Percentiles rank a stretch among this genome's conserved stretches.
phyloP scores from a whole-genome alignment of 2,113 vertebrate species.

The Gnathonemus longibarbis region DNA sequence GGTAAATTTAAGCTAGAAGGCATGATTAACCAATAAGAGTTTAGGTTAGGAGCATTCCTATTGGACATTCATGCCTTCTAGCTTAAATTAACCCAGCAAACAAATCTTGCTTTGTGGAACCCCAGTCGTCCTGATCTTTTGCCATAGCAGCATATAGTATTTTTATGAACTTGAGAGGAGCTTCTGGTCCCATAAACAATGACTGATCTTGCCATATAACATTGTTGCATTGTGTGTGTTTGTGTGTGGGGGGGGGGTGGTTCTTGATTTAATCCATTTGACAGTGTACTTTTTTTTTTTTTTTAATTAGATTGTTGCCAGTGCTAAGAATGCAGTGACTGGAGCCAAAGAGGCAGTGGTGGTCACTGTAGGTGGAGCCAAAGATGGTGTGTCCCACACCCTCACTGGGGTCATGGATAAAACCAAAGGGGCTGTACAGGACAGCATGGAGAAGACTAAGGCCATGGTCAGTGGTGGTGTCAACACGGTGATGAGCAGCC shows the following conservation, averaged over 20 bases:
- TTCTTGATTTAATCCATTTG: background rate
- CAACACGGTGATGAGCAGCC: slow-evolving; percentile 73
- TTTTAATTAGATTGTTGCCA: slow-evolving; percentile 58
- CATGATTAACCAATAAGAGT: background rate
- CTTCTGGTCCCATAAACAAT: background rate
- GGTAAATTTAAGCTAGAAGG: background rate
- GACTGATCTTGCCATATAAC: background rate
- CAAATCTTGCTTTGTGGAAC: background rate
- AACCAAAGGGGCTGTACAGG: slow-evolving; percentile 73
- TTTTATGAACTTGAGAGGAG: background rate
- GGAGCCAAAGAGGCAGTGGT: slow-evolving; percentile 68
- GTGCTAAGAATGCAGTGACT: slow-evolving; percentile 67
- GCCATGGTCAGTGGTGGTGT: slow-evolving; percentile 71
- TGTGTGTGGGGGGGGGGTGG: too few relatives aligned
- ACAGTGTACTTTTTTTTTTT: background rate
- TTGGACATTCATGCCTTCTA: background rate
- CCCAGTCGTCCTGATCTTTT: background rate
- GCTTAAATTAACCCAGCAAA: background rate
- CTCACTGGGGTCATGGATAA: slow-evolving; percentile 68
- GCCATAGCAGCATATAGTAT: background rate
- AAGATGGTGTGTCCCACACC: slow-evolving; percentile 65
- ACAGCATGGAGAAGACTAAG: slow-evolving; percentile 70
- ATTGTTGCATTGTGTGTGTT: background rate
- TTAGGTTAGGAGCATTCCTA: background rate
- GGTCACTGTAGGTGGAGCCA: slow-evolving; percentile 68